These are phyloP conservation scores for Paramormyrops kingsleyae DNA, from an alignment of 2,113 vertebrate genomes.

Conservation along the genomic window DNA sequence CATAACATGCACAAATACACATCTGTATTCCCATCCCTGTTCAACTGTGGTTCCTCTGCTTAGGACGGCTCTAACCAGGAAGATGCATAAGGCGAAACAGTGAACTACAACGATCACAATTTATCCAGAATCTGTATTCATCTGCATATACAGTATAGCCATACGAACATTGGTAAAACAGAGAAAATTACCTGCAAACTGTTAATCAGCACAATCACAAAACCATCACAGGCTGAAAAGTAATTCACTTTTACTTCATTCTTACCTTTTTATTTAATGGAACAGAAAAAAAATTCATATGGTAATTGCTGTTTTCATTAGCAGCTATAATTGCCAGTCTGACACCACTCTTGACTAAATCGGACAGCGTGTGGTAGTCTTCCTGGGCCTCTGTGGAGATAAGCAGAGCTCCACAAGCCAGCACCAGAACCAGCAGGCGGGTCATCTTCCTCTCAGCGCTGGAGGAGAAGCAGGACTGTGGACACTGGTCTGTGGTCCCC, in stretches of 20 bases:
- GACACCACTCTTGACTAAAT: neutral
- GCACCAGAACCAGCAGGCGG: neutral
- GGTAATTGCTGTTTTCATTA: neutral
- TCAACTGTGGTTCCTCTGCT: neutral
- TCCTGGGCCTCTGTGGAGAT: neutral
- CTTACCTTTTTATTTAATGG: neutral
- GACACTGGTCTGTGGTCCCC: too few relatives aligned
- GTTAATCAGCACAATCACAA: neutral
- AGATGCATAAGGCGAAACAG: neutral
- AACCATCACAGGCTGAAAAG: neutral
- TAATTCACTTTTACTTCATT: neutral
- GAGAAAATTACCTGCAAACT: neutral
- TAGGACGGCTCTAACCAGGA: neutral
- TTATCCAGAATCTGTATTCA: too few relatives aligned
- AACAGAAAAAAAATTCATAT: neutral
- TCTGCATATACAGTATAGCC: too few relatives aligned
- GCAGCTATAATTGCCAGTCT: neutral
- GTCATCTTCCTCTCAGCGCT: slow-evolving; percentile 6
- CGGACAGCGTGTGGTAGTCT: neutral
- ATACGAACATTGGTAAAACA: neutral
- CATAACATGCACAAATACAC: neutral
- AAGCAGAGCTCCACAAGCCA: neutral
- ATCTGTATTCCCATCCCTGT: neutral
- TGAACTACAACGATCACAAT: neutral
- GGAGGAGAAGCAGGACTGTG: too few relatives aligned